These are phyloP conservation scores for Schrankia costaestrigalis DNA, from an alignment of 2,888 invertebrate genomes.

Conservation along the genomic window DNA sequence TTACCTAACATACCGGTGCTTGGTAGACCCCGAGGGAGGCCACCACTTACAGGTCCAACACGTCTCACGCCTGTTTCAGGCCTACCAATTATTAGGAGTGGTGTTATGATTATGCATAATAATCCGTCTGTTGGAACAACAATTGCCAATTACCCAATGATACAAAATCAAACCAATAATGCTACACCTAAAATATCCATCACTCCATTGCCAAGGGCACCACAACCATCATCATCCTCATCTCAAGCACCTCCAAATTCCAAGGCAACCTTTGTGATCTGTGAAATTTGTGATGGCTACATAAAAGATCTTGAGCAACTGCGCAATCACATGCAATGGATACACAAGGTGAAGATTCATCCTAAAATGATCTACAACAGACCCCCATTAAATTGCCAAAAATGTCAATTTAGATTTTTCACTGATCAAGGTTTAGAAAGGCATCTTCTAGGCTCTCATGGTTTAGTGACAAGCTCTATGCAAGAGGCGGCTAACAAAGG, in stretches of 20 bases:
- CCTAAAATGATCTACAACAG: constrained; percentile 97
- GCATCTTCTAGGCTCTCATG: constrained; percentile 96
- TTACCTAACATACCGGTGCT: constrained; percentile 55
- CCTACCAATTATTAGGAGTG: constrained; percentile 74
- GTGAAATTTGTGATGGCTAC: constrained; percentile 98
- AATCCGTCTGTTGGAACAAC: constrained; percentile 66
- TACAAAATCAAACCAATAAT: constrained; percentile 58
- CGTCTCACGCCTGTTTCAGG: constrained; percentile 62
- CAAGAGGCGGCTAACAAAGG: constrained; percentile 97
- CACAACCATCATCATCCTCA: constrained; percentile 70
- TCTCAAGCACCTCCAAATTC: constrained; percentile 61
- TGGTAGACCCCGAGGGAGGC: constrained; percentile 73
- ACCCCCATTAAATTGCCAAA: constrained; percentile 97
- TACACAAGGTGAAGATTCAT: constrained; percentile 98
- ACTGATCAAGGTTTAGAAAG: constrained; percentile 97
- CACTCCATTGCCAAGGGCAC: constrained; percentile 90
- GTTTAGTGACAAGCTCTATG: constrained; percentile 97
- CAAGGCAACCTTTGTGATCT: constrained; percentile 95
- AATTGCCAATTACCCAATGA: constrained; percentile 68
- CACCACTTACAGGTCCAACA: constrained; percentile 55
- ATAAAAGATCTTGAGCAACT: constrained; percentile 97
- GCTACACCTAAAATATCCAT: constrained; percentile 96
- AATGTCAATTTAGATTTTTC: constrained; percentile 97
- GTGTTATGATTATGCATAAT: constrained; percentile 86
- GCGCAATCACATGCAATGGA: constrained; percentile 98